phyloP scores from a whole-genome alignment of 2,113 vertebrate genomes.

The Acrocephalus arundinaceus region DNA sequence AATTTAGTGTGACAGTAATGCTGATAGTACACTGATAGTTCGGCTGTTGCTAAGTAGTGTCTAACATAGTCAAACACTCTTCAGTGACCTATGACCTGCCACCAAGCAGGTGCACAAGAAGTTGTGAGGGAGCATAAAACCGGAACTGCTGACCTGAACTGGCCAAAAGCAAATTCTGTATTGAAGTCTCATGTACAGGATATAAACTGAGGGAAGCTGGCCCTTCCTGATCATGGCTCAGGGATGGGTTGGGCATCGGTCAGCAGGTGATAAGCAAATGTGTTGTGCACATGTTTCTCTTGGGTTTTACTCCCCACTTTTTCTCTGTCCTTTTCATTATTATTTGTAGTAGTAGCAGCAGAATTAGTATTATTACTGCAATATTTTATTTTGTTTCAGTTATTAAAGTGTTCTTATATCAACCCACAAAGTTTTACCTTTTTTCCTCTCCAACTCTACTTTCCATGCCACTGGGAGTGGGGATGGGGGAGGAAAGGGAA shows the following conservation, averaged over 20 bases:
- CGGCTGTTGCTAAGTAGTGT: not conserved
- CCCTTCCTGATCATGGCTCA: not conserved
- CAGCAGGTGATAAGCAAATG: not conserved
- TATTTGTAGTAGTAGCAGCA: not conserved
- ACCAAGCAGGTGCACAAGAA: not conserved
- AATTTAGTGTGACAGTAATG: not conserved
- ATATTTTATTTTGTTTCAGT: not conserved
- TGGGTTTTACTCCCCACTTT: not conserved
- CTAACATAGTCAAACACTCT: not conserved
- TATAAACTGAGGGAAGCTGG: not conserved
- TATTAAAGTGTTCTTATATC: not conserved
- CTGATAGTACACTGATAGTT: not conserved
- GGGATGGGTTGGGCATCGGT: accelerated
- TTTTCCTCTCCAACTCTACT: not conserved
- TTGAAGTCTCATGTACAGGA: not conserved
- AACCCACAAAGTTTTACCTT: not conserved
- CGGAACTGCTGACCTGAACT: not conserved
- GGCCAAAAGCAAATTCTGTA: not conserved
- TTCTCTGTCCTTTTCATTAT: not conserved
- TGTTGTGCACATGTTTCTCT: not conserved
- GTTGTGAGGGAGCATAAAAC: not conserved
- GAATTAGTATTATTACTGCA: not conserved
- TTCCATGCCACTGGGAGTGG: not conserved
- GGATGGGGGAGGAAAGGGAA: not conserved
- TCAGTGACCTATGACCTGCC: not conserved